Evolutionary conservation across 2,888 invertebrate genomes (phyloP).

Genomic region (Darwinula stevensoni): DNA sequence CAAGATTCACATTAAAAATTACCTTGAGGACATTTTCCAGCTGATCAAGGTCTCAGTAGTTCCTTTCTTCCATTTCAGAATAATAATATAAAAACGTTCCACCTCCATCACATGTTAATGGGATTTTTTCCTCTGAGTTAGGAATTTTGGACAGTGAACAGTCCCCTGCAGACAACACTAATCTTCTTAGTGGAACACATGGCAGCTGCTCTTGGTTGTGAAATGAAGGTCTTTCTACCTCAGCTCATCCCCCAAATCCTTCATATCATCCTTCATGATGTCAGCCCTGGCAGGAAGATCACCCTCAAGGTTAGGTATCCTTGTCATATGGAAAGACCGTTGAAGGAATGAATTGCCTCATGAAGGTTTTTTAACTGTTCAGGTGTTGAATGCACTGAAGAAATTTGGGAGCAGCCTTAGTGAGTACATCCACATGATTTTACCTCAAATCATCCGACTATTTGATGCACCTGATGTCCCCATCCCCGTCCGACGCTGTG

Average conservation of each 20-base stretch:
- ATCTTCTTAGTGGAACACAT: conserved; percentile 76
- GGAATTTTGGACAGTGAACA: conserved; percentile 73
- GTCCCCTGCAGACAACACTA: conserved; percentile 54
- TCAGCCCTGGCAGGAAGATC: conserved; percentile 48
- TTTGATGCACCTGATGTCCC: conserved; percentile 71
- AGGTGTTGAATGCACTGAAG: conserved; percentile 50
- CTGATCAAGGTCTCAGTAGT: conserved; percentile 31
- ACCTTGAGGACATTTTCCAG: conserved; percentile 75
- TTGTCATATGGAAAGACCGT: too few relatives aligned
- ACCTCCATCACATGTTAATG: too few relatives aligned
- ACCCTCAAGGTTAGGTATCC: too few relatives aligned
- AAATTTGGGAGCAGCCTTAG: conserved; percentile 84
- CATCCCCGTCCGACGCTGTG: conserved; percentile 28
- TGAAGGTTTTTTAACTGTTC: too few relatives aligned
- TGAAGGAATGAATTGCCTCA: too few relatives aligned
- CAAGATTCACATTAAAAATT: conserved; percentile 84
- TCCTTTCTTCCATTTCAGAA: not conserved
- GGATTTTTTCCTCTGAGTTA: too few relatives aligned
- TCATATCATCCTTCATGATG: conserved; percentile 66
- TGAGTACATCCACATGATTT: conserved; percentile 74
- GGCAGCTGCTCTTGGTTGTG: conserved; percentile 73
- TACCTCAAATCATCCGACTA: conserved; percentile 75
- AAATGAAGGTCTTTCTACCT: conserved; percentile 81
- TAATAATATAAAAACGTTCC: too few relatives aligned
- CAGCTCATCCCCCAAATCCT: conserved; percentile 80